Percentiles rank a stretch among this genome's conserved stretches.
These are phyloP conservation scores for Galeopterus variegatus DNA, from an alignment of 2,113 vertebrate genomes.

Conservation along the genomic window DNA sequence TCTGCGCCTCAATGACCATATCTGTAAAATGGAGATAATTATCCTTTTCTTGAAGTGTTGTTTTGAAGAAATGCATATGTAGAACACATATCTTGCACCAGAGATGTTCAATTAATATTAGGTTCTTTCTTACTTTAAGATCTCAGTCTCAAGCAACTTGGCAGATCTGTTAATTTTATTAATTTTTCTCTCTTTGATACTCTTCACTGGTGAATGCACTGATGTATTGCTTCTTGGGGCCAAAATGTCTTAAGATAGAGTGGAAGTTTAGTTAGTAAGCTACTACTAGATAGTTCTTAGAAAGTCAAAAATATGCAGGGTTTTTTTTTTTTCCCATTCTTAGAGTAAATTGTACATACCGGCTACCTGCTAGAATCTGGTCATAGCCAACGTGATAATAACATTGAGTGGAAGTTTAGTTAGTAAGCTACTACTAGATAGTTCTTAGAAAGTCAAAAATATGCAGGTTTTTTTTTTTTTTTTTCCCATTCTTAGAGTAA, in stretches of 20 bases:
- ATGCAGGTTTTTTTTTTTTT: background rate
- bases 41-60: conserved; percentile 9
- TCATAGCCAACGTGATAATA: background rate
- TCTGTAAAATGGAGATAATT: conserved; percentile 19
- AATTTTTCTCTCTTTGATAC: background rate
- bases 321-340: background rate
- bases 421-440: background rate
- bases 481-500: conserved; percentile 24
- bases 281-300: background rate
- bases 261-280: background rate
- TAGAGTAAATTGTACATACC: background rate
- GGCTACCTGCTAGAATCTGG: conserved; percentile 30
- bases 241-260: background rate
- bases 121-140: conserved; percentile 26
- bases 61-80: background rate
- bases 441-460: background rate
- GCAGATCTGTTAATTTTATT: conserved; percentile 45
- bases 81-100: background rate
- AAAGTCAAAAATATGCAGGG: background rate
- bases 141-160: background rate
- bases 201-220: background rate
- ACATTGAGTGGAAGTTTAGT: background rate
- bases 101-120: background rate
- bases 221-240: background rate
- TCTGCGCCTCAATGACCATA: conserved; percentile 7